phyloP scores from a whole-genome alignment of 2,888 invertebrate genomes.

The Sussaba pulchella region DNA sequence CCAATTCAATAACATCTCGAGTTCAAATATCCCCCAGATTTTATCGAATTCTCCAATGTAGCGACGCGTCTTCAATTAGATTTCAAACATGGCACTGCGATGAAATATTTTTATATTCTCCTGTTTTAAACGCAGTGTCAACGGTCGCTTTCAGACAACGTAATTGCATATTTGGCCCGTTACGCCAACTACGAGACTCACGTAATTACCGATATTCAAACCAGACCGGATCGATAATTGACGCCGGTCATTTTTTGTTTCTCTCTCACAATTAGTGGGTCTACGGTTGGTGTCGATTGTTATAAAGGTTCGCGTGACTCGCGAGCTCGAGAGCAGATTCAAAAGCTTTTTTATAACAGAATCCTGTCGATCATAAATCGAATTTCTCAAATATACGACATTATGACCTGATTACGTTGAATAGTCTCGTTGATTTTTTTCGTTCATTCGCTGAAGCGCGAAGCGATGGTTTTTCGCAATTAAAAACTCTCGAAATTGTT shows the following conservation, averaged over 20 bases:
- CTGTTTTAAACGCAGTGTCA: neutral
- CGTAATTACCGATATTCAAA: slow-evolving; percentile 33
- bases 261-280: slow-evolving; percentile 38
- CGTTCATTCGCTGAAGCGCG: slow-evolving; percentile 26
- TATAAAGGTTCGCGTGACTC: slow-evolving; percentile 35
- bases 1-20: too few relatives aligned
- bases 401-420: slow-evolving; percentile 18
- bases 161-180: slow-evolving; percentile 4
- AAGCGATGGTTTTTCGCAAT: slow-evolving; percentile 47
- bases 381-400: slow-evolving; percentile 41
- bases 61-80: too few relatives aligned
- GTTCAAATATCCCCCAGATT: too few relatives aligned
- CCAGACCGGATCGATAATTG: slow-evolving; percentile 40
- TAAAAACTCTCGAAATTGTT: slow-evolving; percentile 56
- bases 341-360: slow-evolving; percentile 41
- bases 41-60: too few relatives aligned
- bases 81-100: too few relatives aligned
- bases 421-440: slow-evolving; percentile 32
- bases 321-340: neutral
- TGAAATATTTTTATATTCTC: too few relatives aligned
- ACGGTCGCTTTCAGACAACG: slow-evolving; percentile 1
- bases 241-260: slow-evolving; percentile 30
- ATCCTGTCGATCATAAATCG: slow-evolving; percentile 42
- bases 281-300: slow-evolving; percentile 45
- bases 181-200: neutral